Evolutionary conservation across 2,113 vertebrate species (phyloP).

Genomic region (Sorex araneus): DNA sequence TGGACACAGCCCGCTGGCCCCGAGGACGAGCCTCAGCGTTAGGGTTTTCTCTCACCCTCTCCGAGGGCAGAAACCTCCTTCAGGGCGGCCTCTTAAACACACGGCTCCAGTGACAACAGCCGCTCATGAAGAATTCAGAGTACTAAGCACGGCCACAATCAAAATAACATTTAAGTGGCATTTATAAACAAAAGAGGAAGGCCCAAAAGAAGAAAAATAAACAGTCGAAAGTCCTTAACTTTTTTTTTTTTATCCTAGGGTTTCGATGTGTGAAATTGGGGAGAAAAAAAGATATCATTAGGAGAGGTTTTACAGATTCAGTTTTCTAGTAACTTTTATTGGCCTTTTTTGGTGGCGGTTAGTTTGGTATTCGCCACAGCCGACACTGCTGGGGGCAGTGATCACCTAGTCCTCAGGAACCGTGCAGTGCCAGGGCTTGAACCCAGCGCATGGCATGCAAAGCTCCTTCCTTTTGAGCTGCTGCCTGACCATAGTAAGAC

Average conservation of each 20-base stretch:
- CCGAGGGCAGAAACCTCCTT: slow-evolving; percentile 8
- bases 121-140: not conserved
- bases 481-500: too few relatives aligned
- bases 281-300: not conserved
- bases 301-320: not conserved
- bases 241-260: not conserved
- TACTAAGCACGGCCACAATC: not conserved
- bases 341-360: too few relatives aligned
- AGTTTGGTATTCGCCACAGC: too few relatives aligned
- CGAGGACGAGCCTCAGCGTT: not conserved
- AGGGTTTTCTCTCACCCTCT: not conserved
- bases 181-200: slow-evolving; percentile 13
- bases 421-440: too few relatives aligned
- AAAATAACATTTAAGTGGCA: not conserved
- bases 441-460: too few relatives aligned
- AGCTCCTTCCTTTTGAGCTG: too few relatives aligned
- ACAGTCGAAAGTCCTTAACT: not conserved
- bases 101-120: not conserved
- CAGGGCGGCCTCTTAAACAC: not conserved
- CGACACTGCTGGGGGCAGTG: too few relatives aligned
- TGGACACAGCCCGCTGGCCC: not conserved
- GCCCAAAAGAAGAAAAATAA: not conserved
- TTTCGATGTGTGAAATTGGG: not conserved
- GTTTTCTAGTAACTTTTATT: not conserved
- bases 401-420: too few relatives aligned